Base-by-base conservation (phyloP, 2,888 invertebrate species). In the Fragum whitleyi region DNA sequence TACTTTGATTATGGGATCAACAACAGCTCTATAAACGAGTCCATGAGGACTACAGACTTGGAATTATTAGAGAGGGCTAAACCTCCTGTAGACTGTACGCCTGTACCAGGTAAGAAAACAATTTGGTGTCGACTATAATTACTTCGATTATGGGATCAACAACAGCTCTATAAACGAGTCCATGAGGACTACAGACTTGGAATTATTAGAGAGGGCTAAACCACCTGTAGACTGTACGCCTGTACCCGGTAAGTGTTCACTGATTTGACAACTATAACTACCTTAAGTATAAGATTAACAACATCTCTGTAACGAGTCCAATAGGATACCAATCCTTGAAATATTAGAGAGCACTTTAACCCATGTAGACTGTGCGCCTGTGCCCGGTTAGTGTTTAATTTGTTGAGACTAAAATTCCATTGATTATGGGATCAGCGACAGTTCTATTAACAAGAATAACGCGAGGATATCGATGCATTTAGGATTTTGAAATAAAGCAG, bases 221-320 rank as follows among this genome's bases (percentile, higher is more conserved):
- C 88, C 90, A 32, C 91, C 92, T 84, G 95, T 96, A 81, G 96
- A 96, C 89, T 98, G 98, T 93, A 94, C 97, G 88, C 98, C 98
- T 14, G 95, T 96, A 92, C 98, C 98, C 2, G 57, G 71, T 71
- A 23, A 9, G 55, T 19, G 14, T 29, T 36, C n/a, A n/a, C n/a
- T n/a, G n/a, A n/a, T n/a, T n/a, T n/a, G n/a, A n/a, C n/a, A n/a
- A n/a, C n/a, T n/a, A n/a, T n/a, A n/a, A n/a, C n/a, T n/a, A n/a
- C n/a, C n/a, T n/a, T n/a, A n/a, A n/a, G n/a, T n/a, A n/a, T n/a
- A n/a, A n/a, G n/a, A n/a, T n/a, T n/a, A n/a, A n/a, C n/a, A n/a
- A n/a, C n/a, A n/a, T n/a, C n/a, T n/a, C n/a, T n/a, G n/a, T n/a
- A n/a, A n/a, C n/a, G n/a, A n/a, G n/a, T n/a, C n/a, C n/a, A n/a